Evolutionary conservation across 1,140 invertebrate genomes (phyloP).

Genomic region (Caenorhabditis remanei): DNA sequence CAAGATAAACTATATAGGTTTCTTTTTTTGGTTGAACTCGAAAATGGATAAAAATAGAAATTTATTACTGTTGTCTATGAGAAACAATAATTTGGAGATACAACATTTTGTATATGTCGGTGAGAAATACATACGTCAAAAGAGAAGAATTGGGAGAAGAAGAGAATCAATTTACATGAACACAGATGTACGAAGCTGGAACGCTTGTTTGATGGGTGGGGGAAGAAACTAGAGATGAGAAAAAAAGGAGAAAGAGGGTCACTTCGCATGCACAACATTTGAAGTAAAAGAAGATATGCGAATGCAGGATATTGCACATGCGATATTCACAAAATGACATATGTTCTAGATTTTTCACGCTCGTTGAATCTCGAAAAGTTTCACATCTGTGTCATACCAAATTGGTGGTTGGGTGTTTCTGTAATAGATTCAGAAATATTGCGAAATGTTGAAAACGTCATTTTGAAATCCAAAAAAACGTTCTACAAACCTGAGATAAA

Average conservation of each 20-base stretch:
- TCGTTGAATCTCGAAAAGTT: constrained; percentile 94
- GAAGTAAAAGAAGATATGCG: constrained; percentile 41
- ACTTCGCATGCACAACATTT: not conserved
- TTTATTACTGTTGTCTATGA: constrained; percentile 32
- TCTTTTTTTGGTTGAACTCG: not conserved
- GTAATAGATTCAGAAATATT: constrained; percentile 76
- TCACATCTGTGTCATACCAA: constrained; percentile 99
- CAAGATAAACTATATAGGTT: not conserved
- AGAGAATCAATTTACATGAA: constrained; percentile 50
- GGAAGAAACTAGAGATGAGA: not conserved
- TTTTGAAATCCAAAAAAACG: not conserved
- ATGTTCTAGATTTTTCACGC: constrained; percentile 63
- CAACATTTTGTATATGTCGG: not conserved
- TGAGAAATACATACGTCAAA: not conserved
- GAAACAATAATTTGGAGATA: constrained; percentile 6
- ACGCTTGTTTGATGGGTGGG: not conserved
- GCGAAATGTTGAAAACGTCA: constrained; percentile 57
- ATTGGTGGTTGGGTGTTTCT: constrained; percentile 98
- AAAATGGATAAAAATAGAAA: constrained; percentile 4
- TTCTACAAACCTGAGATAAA: constrained; percentile 87
- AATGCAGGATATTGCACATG: constrained; percentile 31
- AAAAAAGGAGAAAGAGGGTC: not conserved
- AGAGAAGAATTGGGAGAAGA: not conserved
- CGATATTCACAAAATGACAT: constrained; percentile 45
- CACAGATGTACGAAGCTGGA: constrained; percentile 49